Evolutionary conservation across 2,797 vertebrate species (phyloP).

Genomic region (Alauda arvensis): DNA sequence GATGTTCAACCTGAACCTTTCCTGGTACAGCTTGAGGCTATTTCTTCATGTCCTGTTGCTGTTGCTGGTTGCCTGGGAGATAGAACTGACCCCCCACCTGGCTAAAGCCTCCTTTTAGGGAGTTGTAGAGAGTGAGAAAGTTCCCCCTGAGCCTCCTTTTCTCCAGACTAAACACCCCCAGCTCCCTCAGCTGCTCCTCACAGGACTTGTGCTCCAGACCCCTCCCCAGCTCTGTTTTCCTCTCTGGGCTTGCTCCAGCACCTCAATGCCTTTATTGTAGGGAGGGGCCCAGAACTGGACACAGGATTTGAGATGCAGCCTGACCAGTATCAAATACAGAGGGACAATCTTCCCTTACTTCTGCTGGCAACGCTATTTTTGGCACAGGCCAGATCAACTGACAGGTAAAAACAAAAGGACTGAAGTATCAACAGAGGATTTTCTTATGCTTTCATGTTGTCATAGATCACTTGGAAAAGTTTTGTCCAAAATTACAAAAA

Average conservation of each 20-base stretch:
- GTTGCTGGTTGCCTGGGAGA: not conserved
- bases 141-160: not conserved
- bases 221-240: accelerated
- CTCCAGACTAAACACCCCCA: not conserved
- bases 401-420: not conserved
- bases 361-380: not conserved
- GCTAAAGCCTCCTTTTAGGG: not conserved
- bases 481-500: not conserved
- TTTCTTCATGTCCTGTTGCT: not conserved
- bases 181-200: not conserved
- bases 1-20: not conserved
- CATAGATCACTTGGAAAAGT: not conserved
- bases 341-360: not conserved
- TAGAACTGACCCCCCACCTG: accelerated
- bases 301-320: not conserved
- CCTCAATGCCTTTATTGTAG: not conserved
- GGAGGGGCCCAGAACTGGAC: not conserved
- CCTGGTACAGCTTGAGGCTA: not conserved
- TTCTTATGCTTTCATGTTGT: not conserved
- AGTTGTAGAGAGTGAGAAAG: not conserved
- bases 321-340: not conserved
- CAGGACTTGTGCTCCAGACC: not conserved
- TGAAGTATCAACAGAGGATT: not conserved
- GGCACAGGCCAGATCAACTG: not conserved
- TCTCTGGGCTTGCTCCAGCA: not conserved